These are phyloP conservation scores for Lacerta agilis DNA, from an alignment of 2,797 vertebrate genomes.

Conservation along the genomic window DNA sequence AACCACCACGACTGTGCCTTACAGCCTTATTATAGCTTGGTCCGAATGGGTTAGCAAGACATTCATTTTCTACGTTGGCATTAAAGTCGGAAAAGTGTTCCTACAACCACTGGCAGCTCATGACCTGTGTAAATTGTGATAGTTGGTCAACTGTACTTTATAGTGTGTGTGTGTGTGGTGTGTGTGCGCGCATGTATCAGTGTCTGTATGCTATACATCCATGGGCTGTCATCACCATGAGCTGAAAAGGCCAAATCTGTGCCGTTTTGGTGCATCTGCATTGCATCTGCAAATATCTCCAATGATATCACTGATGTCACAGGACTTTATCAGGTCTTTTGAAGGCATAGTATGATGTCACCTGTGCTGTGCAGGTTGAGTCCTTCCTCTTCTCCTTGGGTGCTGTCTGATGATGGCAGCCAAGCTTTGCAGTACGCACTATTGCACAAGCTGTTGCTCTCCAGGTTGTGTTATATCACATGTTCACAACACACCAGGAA, in stretches of 20 bases:
- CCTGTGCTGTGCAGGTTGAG: not conserved
- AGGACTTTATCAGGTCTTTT: not conserved
- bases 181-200: no score
- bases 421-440: no score
- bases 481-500: constrained; percentile 9
- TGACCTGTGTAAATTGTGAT: not conserved
- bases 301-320: not conserved
- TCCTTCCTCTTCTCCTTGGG: not conserved
- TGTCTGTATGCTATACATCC: not conserved
- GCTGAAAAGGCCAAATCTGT: not conserved
- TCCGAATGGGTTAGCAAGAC: not conserved
- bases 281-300: not conserved
- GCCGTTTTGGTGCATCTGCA: not conserved
- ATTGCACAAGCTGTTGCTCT: not conserved
- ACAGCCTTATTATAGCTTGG: no score
- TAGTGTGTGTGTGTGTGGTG: not conserved
- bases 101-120: not conserved
- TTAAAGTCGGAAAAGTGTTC: not conserved
- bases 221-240: not conserved
- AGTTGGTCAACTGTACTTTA: not conserved
- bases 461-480: not conserved
- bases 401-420: not conserved
- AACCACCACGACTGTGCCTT: not conserved
- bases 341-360: not conserved
- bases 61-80: not conserved